A percentile compares a stretch with the other conserved stretches of the same genome.
Conservation (phyloP, 2,797 vertebrate species). For the Hapalemur alaotrensis region DNA sequence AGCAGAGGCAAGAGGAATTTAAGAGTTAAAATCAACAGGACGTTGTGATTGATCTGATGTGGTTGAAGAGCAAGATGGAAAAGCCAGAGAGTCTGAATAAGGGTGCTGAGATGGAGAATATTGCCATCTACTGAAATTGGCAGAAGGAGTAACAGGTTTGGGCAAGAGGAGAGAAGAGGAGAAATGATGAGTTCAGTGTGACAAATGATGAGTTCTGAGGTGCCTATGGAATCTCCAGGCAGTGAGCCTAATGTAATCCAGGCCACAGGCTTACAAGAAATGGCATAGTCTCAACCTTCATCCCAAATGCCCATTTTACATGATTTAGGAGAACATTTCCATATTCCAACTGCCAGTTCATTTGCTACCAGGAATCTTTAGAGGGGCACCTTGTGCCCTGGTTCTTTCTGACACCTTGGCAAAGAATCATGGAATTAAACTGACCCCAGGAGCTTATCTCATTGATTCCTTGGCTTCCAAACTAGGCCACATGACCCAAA, state of each 20-base stretch:
- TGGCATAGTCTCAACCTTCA: conserved; percentile 57
- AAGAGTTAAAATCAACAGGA: conserved; percentile 28
- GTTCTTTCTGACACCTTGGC: conserved; percentile 36
- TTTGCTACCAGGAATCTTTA: conserved; percentile 17
- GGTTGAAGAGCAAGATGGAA: conserved; percentile 45
- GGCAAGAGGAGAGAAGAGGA: conserved; percentile 52
- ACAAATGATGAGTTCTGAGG: conserved; percentile 71
- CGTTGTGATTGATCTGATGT: conserved; percentile 57
- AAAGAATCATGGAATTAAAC: conserved; percentile 18
- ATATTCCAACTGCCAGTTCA: conserved; percentile 42
- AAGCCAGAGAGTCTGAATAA: conserved; percentile 58
- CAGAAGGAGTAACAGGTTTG: conserved; percentile 15
- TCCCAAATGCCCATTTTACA: conserved; percentile 43
- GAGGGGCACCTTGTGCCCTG: not conserved
- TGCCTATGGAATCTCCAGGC: conserved; percentile 66
- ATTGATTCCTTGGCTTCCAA: not conserved
- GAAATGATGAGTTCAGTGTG: conserved; percentile 51
- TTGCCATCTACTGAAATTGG: conserved; percentile 57
- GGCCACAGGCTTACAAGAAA: conserved; percentile 60
- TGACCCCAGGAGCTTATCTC: not conserved
- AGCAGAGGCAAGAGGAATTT: not conserved
- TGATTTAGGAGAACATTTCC: conserved; percentile 49
- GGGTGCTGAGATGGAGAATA: conserved; percentile 32
- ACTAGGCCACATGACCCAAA: not conserved
- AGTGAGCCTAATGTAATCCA: conserved; percentile 67